Conservation (phyloP, 2,888 invertebrate species). For the Branchellion lobata region DNA sequence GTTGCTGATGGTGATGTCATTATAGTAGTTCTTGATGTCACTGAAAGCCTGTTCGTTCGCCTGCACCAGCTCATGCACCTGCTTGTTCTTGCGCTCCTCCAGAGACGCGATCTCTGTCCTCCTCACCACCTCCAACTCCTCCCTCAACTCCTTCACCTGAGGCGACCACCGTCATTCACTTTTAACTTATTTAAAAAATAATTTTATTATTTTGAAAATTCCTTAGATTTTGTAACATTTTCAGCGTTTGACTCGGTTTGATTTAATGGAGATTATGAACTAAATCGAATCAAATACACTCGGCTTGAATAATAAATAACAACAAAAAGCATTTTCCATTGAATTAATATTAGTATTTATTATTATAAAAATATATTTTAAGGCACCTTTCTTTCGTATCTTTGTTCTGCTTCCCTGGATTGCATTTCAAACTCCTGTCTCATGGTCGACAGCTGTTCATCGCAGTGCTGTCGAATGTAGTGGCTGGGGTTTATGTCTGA, state of each 20-base stretch:
- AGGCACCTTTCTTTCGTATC: conserved; percentile 77
- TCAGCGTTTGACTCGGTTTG: too few relatives aligned
- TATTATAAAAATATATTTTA: too few relatives aligned
- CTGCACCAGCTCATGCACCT: conserved; percentile 75
- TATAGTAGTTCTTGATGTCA: conserved; percentile 90
- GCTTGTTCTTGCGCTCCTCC: conserved; percentile 85
- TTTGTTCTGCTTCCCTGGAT: conserved; percentile 71
- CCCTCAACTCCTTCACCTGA: conserved; percentile 67
- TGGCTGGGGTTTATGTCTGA: conserved; percentile 42
- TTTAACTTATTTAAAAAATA: too few relatives aligned
- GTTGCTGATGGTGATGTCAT: conserved; percentile 89
- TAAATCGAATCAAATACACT: too few relatives aligned
- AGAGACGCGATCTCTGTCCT: conserved; percentile 70
- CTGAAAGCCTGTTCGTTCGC: conserved; percentile 82
- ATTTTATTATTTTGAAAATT: too few relatives aligned
- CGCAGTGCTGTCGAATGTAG: conserved; percentile 63
- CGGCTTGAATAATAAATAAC: too few relatives aligned
- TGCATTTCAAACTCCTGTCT: conserved; percentile 71
- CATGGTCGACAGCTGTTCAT: conserved; percentile 67
- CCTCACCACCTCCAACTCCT: conserved; percentile 71
- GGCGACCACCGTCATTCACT: too few relatives aligned
- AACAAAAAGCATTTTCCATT: too few relatives aligned
- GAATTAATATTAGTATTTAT: too few relatives aligned
- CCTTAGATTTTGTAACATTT: too few relatives aligned
- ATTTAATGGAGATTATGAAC: too few relatives aligned